Base-by-base conservation (phyloP, 2,113 vertebrate species). In the Thalassoma bifasciatum region DNA sequence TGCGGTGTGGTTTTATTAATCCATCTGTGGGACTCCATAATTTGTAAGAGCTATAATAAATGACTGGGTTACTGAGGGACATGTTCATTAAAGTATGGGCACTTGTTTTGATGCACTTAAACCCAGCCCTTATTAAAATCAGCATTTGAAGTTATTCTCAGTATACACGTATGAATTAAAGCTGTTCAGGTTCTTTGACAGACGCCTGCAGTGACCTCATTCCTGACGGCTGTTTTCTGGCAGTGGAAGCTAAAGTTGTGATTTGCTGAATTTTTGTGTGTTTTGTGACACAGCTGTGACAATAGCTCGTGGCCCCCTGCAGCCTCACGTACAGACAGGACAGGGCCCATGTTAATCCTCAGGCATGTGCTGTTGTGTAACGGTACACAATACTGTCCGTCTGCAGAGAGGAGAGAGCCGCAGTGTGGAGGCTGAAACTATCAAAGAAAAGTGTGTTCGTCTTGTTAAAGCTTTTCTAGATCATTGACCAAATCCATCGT, bases 361-460 rank as follows among this genome's bases (percentile, higher is more conserved):
- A 88, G 90, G 82, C 66, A 72, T 87, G 83, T 86, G 83, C 86
- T 91, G 85, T 86, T 88, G 73, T 75, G 86, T 86, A 86, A 83
- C 72, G 77, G 81, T 92, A 85, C 89, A 93, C 88, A 93, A 86
- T 90, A 42, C 10, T 8, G 90, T 82, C 87, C 62, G 54, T 85
- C 84, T 34, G 57, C 81, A 91, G 90, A 88, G 90, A 93, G 90
- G 89, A 59, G 90, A 90, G 89, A 58, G 84, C 91, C 78, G 91
- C 63, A 0, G 61, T 40, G 36, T 66, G 51, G 70, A 36, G 19
- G n/a, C 59, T 63, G 57, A 11, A 54, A 57, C 23, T 0, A 9
- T 47, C 61, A 53, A 46, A 30, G 58, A 77, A 30, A n/a, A n/a
- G 19, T 47, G 21, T 8, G 6, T 22, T 66, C 10, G 13, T 66